Percentiles rank a stretch among this genome's conserved stretches.
Evolutionary conservation across 2,888 invertebrate species (phyloP).

Genomic region (Metallyticus violacea): DNA sequence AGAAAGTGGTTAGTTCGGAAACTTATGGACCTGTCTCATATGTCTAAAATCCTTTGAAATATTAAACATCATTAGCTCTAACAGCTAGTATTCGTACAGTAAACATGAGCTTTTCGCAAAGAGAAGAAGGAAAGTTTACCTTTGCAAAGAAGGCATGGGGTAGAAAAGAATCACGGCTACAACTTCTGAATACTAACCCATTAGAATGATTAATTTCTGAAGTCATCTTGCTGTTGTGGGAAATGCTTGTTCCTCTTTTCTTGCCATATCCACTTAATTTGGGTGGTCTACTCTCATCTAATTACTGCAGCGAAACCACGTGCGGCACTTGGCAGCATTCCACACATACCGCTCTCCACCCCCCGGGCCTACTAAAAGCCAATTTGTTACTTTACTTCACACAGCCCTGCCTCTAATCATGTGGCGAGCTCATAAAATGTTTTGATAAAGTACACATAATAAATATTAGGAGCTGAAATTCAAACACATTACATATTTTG

Average conservation of each 20-base stretch:
- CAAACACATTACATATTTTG: too few relatives aligned
- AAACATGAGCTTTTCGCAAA: too few relatives aligned
- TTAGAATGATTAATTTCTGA: background rate
- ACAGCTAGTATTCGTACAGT: too few relatives aligned
- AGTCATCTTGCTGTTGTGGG: background rate
- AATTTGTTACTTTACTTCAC: conserved; percentile 11
- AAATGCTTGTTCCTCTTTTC: background rate
- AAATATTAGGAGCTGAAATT: too few relatives aligned
- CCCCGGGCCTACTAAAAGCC: conserved; percentile 13
- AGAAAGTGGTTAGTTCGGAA: too few relatives aligned
- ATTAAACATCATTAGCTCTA: too few relatives aligned
- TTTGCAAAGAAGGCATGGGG: background rate
- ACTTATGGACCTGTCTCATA: too few relatives aligned
- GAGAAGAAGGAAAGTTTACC: too few relatives aligned
- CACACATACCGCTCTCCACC: background rate
- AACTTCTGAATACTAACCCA: background rate
- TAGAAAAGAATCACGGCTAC: background rate
- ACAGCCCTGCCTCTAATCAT: background rate
- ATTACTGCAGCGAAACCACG: background rate
- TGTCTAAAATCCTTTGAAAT: too few relatives aligned
- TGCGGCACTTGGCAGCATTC: conserved; percentile 9
- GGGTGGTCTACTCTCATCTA: conserved; percentile 9
- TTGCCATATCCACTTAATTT: background rate
- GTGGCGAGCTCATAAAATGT: background rate
- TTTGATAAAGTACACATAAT: background rate